Evolutionary conservation across 1,140 invertebrate genomes (phyloP), one percentile per base, ranked within the genome.

Genomic region (Achatina immaculata): DNA sequence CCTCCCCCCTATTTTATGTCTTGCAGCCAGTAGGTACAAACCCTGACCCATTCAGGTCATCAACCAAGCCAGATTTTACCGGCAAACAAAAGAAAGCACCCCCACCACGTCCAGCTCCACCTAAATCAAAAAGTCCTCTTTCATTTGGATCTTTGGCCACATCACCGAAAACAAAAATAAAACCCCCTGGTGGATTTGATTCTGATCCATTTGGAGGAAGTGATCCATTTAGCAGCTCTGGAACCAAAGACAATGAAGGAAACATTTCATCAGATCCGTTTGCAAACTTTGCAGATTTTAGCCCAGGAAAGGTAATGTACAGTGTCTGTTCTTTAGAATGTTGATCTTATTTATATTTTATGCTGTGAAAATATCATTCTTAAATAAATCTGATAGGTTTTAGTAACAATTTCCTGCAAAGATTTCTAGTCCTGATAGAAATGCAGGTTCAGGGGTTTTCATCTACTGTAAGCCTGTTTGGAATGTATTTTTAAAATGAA

Each of bases 21-120:
- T 21, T 40, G 68, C 9, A 7, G 2, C n/a, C 68, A 55, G 2
- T 34, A 71, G 31, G 4, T 72, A 55, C 48, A 45, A 34, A 28
- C 51, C 34, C 28, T 31, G 78, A 80, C 58, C 78, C 78, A 16
- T 80, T 80, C 48, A 68, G 43, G 38, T 31, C 45, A 11, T 31
- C 68, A 16, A 14, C 66, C 1, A 80, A 80, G 36, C 95, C 96
- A 80, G 95, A 95, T 73, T 92, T 96, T 85, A 95, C 96, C 65
- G 95, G 96, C 69, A 97, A 97, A 90, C 95, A 96, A 89, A 94
- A 94, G 81, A 97, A 96, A 92, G 94, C 95, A 86, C 95, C 96
- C 77, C 96, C 96, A n/a, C 96, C 96, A 58, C 92, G 96, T 87
- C 93, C 91, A 7, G 86, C 86, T 24, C 88, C 88, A 16, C 88